Evolutionary conservation across 2,888 invertebrate genomes (phyloP).

Genomic region (Melieria omissa): DNA sequence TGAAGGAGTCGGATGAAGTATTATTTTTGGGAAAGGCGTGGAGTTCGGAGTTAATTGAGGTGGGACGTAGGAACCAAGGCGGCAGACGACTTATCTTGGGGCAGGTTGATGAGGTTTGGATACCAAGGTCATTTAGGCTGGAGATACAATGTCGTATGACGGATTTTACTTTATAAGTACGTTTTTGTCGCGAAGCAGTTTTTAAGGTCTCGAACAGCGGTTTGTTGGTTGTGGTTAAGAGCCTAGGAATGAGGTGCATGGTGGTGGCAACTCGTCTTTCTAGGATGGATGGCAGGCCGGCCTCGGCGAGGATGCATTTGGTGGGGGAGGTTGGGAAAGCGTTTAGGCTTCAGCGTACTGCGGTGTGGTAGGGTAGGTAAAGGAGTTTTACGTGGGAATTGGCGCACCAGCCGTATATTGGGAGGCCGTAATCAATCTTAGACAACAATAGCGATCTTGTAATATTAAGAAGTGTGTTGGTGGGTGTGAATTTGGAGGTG

Average conservation of each 20-base stretch:
- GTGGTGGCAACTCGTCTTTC: not conserved
- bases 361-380: not conserved
- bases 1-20: not conserved
- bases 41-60: not conserved
- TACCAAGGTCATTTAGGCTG: not conserved
- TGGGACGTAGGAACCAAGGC: not conserved
- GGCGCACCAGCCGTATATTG: constrained; percentile 10
- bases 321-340: constrained; percentile 17
- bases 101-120: not conserved
- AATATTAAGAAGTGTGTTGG: constrained; percentile 11
- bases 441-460: constrained; percentile 29
- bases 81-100: not conserved
- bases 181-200: too few relatives aligned
- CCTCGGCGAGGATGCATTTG: constrained; percentile 31
- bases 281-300: constrained; percentile 7
- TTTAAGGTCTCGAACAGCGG: too few relatives aligned
- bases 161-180: too few relatives aligned
- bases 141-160: not conserved
- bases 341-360: constrained; percentile 11
- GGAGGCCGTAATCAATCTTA: constrained; percentile 22
- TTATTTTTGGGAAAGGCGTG: not conserved
- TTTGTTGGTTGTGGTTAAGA: not conserved
- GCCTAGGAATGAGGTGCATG: not conserved
- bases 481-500: constrained; percentile 17
- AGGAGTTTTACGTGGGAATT: not conserved